Evolutionary conservation across 2,888 invertebrate species (phyloP), one percentile per base, ranked within the genome.

Genomic region (Leptothorax acervorum): DNA sequence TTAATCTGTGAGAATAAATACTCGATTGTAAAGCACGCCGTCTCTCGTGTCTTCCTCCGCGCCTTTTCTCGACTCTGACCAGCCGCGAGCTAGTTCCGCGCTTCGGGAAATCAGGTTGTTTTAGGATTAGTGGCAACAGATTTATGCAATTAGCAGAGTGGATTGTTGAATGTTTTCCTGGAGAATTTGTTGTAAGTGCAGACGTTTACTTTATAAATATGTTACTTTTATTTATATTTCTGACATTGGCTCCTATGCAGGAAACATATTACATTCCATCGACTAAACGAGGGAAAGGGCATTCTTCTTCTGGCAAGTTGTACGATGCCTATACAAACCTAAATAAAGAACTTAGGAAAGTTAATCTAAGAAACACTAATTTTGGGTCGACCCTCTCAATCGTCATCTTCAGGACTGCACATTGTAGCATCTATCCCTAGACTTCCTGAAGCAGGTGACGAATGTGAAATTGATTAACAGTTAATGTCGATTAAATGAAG

Each of bases 291-390:
- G 31, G 15, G 4, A 60, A 60, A 60, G 31, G 35, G 6, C 35
- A 6, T 18, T 62, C 18, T 28, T 5, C 62, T 62, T 15, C 35
- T 35, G 18, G 62, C 31, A 62, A 62, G 35, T 51, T 62, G 3
- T 62, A 62, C 35, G 8, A 35, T 62, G 62, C 18, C 12, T 57
- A 62, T 35, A 35, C 62, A 15, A 62, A 62, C 12, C 35, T 35
- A 62, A 62, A 62, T 62, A 35, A 62, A 57, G 57, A 57, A 57
- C 62, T 62, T 35, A 62, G 31, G 35, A 62, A 62, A 8, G 31
- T 31, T 28, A 62, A 35, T 18, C 31, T 62, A 18, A 31, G 62
- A 35, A 9, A 35, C 18, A 18, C 15, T 62, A 35, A 1, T 62
- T 35, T 35, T n/a, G 35, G 2, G 18, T 62, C 35, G 18, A 35